These are phyloP conservation scores for Dromaius novaehollandiae DNA, from an alignment of 2,113 vertebrate species.

Conservation along the genomic window DNA sequence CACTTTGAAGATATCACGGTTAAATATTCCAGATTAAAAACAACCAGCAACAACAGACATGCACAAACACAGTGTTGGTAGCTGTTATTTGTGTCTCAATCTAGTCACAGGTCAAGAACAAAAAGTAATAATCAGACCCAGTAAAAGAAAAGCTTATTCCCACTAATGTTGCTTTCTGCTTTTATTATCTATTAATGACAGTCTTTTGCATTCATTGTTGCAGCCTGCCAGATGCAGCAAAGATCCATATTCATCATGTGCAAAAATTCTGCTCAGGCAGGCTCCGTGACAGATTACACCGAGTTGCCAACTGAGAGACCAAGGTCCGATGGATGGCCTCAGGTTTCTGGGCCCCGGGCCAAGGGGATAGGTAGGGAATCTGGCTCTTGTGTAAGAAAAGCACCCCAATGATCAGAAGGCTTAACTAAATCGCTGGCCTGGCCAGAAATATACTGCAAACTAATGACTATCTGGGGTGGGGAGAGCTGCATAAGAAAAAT, in stretches of 20 bases:
- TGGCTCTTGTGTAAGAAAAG: not conserved
- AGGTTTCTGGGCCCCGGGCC: conserved; percentile 8
- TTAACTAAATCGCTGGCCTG: not conserved
- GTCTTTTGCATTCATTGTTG: conserved; percentile 35
- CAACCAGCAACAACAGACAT: conserved; percentile 49
- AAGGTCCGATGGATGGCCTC: not conserved
- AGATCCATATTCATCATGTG: conserved; percentile 39
- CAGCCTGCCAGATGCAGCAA: conserved; percentile 48
- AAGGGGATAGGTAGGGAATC: conserved; percentile 7
- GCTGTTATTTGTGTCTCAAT: not conserved
- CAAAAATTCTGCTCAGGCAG: not conserved
- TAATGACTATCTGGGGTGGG: not conserved
- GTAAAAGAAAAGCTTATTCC: conserved; percentile 46
- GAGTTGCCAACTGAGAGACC: not conserved
- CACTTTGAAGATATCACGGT: conserved; percentile 31
- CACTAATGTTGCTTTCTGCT: conserved; percentile 49
- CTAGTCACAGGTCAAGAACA: not conserved
- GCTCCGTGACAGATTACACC: not conserved
- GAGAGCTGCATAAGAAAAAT: not conserved
- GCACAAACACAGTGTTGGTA: not conserved
- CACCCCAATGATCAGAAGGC: not conserved
- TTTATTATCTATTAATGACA: conserved; percentile 62
- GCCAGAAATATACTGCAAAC: not conserved
- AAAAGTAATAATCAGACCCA: conserved; percentile 25
- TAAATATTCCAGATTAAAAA: conserved; percentile 23